These are phyloP conservation scores for Argyresthia albistria DNA, from an alignment of 2,888 invertebrate genomes.

Conservation along the genomic window DNA sequence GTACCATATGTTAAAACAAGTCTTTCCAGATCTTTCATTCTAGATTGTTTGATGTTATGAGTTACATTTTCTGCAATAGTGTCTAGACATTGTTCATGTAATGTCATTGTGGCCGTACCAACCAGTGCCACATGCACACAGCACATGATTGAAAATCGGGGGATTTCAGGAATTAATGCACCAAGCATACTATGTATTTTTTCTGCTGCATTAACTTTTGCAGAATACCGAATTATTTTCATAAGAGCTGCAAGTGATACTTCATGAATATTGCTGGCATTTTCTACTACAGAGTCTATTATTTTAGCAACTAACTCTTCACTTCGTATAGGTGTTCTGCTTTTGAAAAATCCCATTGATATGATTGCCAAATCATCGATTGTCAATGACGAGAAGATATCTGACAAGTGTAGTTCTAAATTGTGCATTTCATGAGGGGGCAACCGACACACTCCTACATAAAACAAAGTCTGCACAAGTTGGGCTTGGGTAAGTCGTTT, in stretches of 20 bases:
- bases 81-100: slow-evolving; percentile 42
- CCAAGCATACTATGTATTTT: slow-evolving; percentile 68
- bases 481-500: slow-evolving; percentile 73
- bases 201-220: slow-evolving; percentile 41
- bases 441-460: slow-evolving; percentile 73
- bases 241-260: slow-evolving; percentile 77
- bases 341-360: slow-evolving; percentile 85
- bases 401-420: slow-evolving; percentile 71
- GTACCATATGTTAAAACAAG: slow-evolving; percentile 74
- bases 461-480: slow-evolving; percentile 78
- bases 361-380: slow-evolving; percentile 80
- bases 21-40: slow-evolving; percentile 85
- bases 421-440: slow-evolving; percentile 75
- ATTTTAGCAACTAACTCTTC: slow-evolving; percentile 56
- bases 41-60: slow-evolving; percentile 48
- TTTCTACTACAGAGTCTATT: slow-evolving; percentile 60
- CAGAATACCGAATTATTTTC: slow-evolving; percentile 76
- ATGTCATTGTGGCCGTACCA: slow-evolving; percentile 61
- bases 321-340: slow-evolving; percentile 74
- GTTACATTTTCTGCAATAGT: slow-evolving; percentile 66
- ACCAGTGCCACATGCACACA: slow-evolving; percentile 78
- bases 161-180: slow-evolving; percentile 63
- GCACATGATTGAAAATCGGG: slow-evolving; percentile 72
- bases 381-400: slow-evolving; percentile 66
- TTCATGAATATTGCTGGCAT: slow-evolving; percentile 71